A percentile compares a stretch with the other conserved stretches of the same genome.
phyloP scores from a whole-genome alignment of 1,140 invertebrate species.

The Macrosteles quadrilineatus region DNA sequence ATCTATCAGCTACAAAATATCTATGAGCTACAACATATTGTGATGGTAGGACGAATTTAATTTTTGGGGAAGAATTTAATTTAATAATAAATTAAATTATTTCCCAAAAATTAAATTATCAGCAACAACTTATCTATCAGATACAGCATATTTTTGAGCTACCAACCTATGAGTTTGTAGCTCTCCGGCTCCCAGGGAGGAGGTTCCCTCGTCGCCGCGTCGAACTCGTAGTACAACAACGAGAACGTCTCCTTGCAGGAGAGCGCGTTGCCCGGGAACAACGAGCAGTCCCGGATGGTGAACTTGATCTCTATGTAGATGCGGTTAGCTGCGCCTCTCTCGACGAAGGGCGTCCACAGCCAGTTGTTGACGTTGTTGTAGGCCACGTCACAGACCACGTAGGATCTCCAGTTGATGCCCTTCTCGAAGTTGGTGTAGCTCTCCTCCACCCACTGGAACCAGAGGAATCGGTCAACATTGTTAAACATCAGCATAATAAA shows the following conservation, averaged over 20 bases:
- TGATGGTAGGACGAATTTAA: too few species aligned
- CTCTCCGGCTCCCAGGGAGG: conserved; percentile 93
- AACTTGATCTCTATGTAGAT: conserved; percentile 98
- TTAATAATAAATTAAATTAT: too few species aligned
- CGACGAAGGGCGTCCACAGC: conserved; percentile 97
- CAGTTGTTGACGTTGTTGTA: conserved; percentile 98
- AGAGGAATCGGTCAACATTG: conserved; percentile 40
- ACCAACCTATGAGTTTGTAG: conserved; percentile 85
- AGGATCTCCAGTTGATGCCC: conserved; percentile 95
- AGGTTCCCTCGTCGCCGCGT: conserved; percentile 86
- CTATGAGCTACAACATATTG: too few species aligned
- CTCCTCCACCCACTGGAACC: conserved; percentile 92
- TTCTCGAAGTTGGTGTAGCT: conserved; percentile 95
- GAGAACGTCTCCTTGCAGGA: conserved; percentile 96
- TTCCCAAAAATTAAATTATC: too few species aligned
- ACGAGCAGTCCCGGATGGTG: conserved; percentile 89
- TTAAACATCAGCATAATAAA: too few species aligned
- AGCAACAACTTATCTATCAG: too few species aligned
- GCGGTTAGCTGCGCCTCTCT: conserved; percentile 87
- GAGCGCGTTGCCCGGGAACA: conserved; percentile 88
- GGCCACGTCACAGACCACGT: conserved; percentile 96
- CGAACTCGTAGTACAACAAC: conserved; percentile 94
- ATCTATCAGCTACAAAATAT: too few species aligned
- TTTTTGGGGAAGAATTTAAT: too few species aligned
- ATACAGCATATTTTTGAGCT: too few species aligned